A percentile compares a stretch with the other conserved stretches of the same genome.
phyloP scores from a whole-genome alignment of 2,888 invertebrate genomes.

The Balanococcus diminutus region DNA sequence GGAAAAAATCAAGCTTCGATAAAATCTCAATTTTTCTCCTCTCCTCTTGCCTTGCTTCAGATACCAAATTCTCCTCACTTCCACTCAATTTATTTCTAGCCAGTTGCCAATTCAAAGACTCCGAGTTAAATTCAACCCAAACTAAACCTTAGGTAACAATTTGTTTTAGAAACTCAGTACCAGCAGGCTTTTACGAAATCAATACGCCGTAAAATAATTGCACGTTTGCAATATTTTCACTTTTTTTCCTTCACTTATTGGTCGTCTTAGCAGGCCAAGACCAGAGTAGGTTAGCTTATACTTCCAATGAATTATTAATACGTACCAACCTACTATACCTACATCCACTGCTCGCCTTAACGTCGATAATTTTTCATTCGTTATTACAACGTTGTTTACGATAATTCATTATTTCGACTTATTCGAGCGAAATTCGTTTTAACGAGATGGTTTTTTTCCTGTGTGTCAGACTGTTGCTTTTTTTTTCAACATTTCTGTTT shows the following conservation, averaged over 20 bases:
- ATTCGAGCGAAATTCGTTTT: constrained; percentile 23
- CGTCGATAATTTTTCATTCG: constrained; percentile 32
- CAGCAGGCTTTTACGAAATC: not conserved
- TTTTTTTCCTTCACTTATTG: not conserved
- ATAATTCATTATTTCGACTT: constrained; percentile 34
- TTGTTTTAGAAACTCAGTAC: not conserved
- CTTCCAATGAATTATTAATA: constrained; percentile 7
- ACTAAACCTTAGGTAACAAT: not conserved
- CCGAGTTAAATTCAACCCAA: too few species aligned
- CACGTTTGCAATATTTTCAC: constrained; percentile 6
- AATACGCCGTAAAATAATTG: constrained; percentile 15
- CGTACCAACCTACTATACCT: not conserved
- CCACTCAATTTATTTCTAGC: too few species aligned
- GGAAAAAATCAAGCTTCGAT: too few species aligned
- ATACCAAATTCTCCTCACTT: too few species aligned
- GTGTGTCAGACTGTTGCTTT: not conserved
- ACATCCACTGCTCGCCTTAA: not conserved
- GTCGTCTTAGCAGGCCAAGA: not conserved
- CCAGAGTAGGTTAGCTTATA: not conserved
- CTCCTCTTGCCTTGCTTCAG: too few species aligned
- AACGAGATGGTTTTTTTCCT: constrained; percentile 12
- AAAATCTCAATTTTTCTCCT: too few species aligned
- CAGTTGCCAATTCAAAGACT: too few species aligned
- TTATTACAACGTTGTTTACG: constrained; percentile 10
- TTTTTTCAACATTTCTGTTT: not conserved